phyloP scores from a whole-genome alignment of 2,888 invertebrate species.

The Leptinotarsa rubiginosa region DNA sequence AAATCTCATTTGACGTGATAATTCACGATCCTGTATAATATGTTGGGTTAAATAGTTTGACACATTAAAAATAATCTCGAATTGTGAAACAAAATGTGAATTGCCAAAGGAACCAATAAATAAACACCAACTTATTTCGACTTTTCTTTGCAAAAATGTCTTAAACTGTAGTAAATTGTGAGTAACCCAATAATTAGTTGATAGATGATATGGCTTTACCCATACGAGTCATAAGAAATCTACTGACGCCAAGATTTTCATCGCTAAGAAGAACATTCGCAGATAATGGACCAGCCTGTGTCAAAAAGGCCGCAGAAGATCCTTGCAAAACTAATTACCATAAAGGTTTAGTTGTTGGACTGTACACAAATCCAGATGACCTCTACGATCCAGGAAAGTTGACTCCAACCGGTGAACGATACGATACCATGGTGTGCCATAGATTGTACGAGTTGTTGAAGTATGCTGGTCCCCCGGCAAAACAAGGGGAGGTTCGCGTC shows the following conservation, averaged over 20 bases:
- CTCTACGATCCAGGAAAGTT: slow-evolving; percentile 70
- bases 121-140: slow-evolving; percentile 44
- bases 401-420: slow-evolving; percentile 73
- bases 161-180: slow-evolving; percentile 43
- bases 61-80: neutral
- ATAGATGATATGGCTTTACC: slow-evolving; percentile 38
- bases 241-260: slow-evolving; percentile 30
- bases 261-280: slow-evolving; percentile 22
- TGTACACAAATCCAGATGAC: slow-evolving; percentile 72
- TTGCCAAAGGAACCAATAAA: slow-evolving; percentile 48
- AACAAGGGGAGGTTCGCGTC: slow-evolving; percentile 70
- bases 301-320: slow-evolving; percentile 47
- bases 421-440: slow-evolving; percentile 69
- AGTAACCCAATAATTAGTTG: slow-evolving; percentile 36
- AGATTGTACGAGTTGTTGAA: slow-evolving; percentile 69
- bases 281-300: slow-evolving; percentile 28
- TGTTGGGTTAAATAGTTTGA: neutral
- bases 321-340: slow-evolving; percentile 55
- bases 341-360: slow-evolving; percentile 73
- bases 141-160: slow-evolving; percentile 41
- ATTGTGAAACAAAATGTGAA: slow-evolving; percentile 39
- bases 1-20: neutral
- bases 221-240: slow-evolving; percentile 27
- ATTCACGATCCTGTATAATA: neutral
- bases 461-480: slow-evolving; percentile 67